Evolutionary conservation across 2,797 vertebrate species (phyloP).

Genomic region (Brachymystax lenok): DNA sequence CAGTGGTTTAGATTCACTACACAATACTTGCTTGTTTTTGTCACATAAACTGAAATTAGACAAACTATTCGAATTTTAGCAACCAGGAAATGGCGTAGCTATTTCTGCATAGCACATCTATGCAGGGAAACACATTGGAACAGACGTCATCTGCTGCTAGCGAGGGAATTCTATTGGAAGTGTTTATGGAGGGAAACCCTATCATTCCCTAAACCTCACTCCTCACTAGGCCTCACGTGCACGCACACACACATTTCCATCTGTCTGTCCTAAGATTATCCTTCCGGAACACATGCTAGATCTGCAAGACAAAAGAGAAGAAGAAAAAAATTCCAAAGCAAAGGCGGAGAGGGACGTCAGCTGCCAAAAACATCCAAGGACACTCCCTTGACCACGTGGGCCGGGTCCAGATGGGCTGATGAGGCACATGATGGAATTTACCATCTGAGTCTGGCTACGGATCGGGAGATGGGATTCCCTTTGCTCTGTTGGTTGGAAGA

Average conservation of each 20-base stretch:
- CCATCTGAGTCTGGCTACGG: slow-evolving; percentile 8
- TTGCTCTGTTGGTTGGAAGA: slow-evolving; percentile 51
- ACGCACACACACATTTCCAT: slow-evolving; percentile 20
- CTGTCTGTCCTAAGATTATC: background rate
- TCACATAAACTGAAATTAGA: too few species aligned
- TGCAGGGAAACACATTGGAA: slow-evolving; percentile 7
- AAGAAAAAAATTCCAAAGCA: slow-evolving; percentile 19
- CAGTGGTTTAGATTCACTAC: too few species aligned
- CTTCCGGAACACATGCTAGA: slow-evolving; percentile 26
- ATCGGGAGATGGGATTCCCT: slow-evolving; percentile 64
- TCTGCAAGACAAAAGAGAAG: slow-evolving; percentile 26
- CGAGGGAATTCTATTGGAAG: slow-evolving; percentile 60
- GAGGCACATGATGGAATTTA: slow-evolving; percentile 27
- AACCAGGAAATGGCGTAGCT: too few species aligned
- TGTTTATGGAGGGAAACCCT: slow-evolving; percentile 69
- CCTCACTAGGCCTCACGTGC: slow-evolving; percentile 46
- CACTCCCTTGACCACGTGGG: slow-evolving; percentile 57
- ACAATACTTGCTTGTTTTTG: too few species aligned
- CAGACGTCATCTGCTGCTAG: background rate
- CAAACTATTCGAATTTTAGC: too few species aligned
- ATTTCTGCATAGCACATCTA: too few species aligned
- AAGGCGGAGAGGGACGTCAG: slow-evolving; percentile 37
- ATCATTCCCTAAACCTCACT: slow-evolving; percentile 59
- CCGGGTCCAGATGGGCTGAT: slow-evolving; percentile 20
- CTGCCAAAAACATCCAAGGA: slow-evolving; percentile 54